Conservation (phyloP, 1,140 invertebrate species). For the Oryctes rhinoceros region DNA sequence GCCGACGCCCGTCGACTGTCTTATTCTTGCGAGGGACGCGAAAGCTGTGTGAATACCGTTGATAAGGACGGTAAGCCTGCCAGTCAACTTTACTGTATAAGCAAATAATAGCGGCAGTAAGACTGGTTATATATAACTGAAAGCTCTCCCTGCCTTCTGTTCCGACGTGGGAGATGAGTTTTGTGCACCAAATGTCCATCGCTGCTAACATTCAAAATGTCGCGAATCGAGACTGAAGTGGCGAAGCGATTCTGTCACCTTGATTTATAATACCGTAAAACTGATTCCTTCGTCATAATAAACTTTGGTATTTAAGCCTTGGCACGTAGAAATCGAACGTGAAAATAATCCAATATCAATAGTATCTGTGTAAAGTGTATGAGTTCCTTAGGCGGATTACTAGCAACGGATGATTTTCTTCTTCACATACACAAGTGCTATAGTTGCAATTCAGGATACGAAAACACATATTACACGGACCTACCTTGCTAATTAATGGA, state of each 20-base stretch:
- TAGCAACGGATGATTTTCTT: too few species aligned
- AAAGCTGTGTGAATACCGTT: constrained; percentile 52
- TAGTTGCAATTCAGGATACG: too few species aligned
- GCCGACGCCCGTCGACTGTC: constrained; percentile 49
- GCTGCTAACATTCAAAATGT: neutral
- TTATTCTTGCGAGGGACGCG: constrained; percentile 45
- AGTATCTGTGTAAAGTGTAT: too few species aligned
- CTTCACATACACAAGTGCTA: too few species aligned
- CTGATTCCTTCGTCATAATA: neutral
- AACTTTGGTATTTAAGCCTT: neutral
- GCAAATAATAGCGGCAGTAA: constrained; percentile 27
- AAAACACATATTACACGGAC: too few species aligned
- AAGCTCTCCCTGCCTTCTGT: constrained; percentile 26
- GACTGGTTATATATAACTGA: constrained; percentile 35
- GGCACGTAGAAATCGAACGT: neutral
- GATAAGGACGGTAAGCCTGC: constrained; percentile 53
- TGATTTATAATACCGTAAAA: constrained; percentile 8
- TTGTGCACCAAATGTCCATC: constrained; percentile 19
- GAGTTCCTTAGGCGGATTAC: too few species aligned
- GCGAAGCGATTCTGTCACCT: neutral
- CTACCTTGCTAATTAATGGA: too few species aligned
- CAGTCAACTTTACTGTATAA: constrained; percentile 29
- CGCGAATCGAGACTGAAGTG: neutral
- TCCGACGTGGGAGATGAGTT: constrained; percentile 11
- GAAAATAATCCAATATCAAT: neutral